Evolutionary conservation across 2,888 invertebrate species (phyloP), one percentile per base, ranked within the genome.

Genomic region (Rhingia campestris): DNA sequence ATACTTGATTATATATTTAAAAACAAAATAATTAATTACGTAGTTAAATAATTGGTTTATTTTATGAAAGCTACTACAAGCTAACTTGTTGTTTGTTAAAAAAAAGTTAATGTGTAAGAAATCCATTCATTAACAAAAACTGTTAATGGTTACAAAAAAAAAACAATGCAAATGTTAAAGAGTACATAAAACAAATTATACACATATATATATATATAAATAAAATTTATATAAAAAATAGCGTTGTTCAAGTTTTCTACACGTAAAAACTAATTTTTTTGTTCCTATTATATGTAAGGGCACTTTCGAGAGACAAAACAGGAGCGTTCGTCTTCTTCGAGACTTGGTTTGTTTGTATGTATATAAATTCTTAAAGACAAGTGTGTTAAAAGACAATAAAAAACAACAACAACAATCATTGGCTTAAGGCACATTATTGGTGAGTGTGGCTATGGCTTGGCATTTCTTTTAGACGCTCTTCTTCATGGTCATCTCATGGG

Each of bases 401-500:
- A 63, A 22, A 22, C 22, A 22, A 63, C 12, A 69, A 77, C 56
- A 59, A 70, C 56, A 58, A 70, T 70, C 47, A 64, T 70, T 77
- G 63, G 69, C 47, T 67, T 61, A 61, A 67, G 75, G 67, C 75
- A 76, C 76, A 56, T 69, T 69, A 14, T 14, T 33, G 47, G 53
- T 69, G 67, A 54, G 47, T 43, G 10, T 10, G 59, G 37, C 66
- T 58, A 41, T 37, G 4, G 45, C 22, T 39, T 10, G 35, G 9
- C 33, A 33, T 37, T 47, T 22, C 54, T 5, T 47, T 77, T 88
- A 91, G 75, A 88, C 85, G 77, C 86, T 89, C 88, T 93, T 93
- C 87, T 93, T 94, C 86, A 95, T 94, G 49, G 95, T 95, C 89
- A 96, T 94, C 90, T 97, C 95, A 89, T 97, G 97, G 87, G 97